These are phyloP conservation scores for Planiliza haematocheilus DNA, from an alignment of 2,113 vertebrate genomes.

Conservation along the genomic window DNA sequence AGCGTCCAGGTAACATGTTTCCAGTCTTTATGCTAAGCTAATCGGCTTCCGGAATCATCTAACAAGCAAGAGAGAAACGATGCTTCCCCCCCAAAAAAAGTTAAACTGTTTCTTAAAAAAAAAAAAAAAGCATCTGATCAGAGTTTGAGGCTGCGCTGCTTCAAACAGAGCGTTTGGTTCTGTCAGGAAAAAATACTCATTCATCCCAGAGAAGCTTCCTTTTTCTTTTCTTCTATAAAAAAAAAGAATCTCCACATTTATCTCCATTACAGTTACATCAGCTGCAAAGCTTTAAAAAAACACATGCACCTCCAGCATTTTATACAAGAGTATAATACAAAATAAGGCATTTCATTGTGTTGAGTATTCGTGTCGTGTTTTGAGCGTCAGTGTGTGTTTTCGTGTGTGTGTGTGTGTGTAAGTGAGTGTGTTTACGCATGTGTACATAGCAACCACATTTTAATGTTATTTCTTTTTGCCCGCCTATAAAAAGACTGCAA, in stretches of 20 bases:
- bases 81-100: conserved; percentile 3
- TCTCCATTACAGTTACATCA: conserved; percentile 73
- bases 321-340: conserved; percentile 99
- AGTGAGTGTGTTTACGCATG: conserved; percentile 71
- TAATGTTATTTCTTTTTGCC: conserved; percentile 90
- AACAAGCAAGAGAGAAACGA: too few relatives aligned
- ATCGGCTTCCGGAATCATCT: too few relatives aligned
- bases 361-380: conserved; percentile 71
- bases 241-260: conserved; percentile 35
- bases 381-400: conserved; percentile 68
- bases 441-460: conserved; percentile 94
- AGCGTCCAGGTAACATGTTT: not conserved
- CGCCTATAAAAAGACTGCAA: conserved; percentile 99
- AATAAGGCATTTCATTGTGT: conserved; percentile 99
- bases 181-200: conserved; percentile 2
- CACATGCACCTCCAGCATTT: conserved; percentile 99
- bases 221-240: too few relatives aligned
- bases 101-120: conserved; percentile 18
- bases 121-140: not conserved
- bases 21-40: conserved; percentile 5
- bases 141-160: conserved; percentile 33
- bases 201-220: conserved; percentile 17
- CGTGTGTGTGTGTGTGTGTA: conserved; percentile 70
- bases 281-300: conserved; percentile 93
- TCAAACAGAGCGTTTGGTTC: conserved; percentile 34